Evolutionary conservation across 2,113 vertebrate genomes (phyloP), one percentile per base, ranked within the genome.

Genomic region (Laticauda laticaudata): DNA sequence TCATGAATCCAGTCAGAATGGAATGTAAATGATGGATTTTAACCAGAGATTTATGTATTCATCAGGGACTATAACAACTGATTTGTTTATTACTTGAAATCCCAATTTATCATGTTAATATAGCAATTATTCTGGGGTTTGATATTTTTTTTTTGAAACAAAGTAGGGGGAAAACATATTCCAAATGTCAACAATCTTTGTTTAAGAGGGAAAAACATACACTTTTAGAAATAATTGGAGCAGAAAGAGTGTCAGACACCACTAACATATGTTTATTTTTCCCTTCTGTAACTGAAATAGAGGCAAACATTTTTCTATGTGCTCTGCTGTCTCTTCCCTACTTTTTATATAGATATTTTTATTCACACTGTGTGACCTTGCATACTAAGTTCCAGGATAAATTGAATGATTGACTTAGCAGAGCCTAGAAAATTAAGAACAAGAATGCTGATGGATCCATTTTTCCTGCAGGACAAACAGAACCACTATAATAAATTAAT

Each of bases 261-360:
- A 93, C 96, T 95, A 98, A 95, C 97, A 97, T 98, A 97, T 98
- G 97, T 95, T 98, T 97, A 97, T 97, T 98, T 61, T 98, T 96
- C 91, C 94, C 92, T 96, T 90, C 91, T 95, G 43, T 95, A 97
- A 96, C 97, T 97, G 97, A 97, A 98, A 94, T 95, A 93, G 95
- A 96, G 97, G 97, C 96, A 98, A 95, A 93, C n/a, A 90, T 93
- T 34, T 9, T 11, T 96, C 86, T 57, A 2, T 92, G 69, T 75
- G 94, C 45, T 87, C 48, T 64, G 89, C 56, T 90, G 75, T 64
- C 57, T 54, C 85, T 86, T 94, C 95, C 96, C 48, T 97, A 94
- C 91, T 96, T 94, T 93, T 95, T 97, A 95, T 96, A 96, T 97
- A 97, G 96, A 96, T 97, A 96, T 97, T 95, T 95, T 94, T 96